Base-by-base conservation (phyloP, 2,797 vertebrate genomes). In the Pangasius djambal region DNA sequence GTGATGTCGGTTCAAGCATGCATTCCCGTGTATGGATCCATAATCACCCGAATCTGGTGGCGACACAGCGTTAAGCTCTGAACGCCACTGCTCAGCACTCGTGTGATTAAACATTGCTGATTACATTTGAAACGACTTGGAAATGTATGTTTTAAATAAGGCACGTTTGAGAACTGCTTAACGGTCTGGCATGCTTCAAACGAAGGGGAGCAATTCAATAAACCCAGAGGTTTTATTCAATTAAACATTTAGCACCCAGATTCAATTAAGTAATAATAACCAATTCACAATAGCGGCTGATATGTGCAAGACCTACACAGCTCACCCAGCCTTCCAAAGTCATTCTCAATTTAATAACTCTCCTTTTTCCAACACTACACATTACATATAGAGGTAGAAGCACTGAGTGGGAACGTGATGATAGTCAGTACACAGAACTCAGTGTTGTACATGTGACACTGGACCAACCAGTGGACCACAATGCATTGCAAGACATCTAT, bases 261-360 rank as follows among this genome's bases (percentile, higher is more conserved):
- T 95, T 96, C 91, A 96, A 95, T 96, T 94, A 94, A 92, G 90
- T 86, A 93, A 93, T 94, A 94, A 94, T 92, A 92, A 93, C 93
- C 92, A 50, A 92, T 95, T 94, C 92, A 89, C 89, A 90, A 90
- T 90, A 88, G 92, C 88, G 91, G 88, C 88, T 92, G 91, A 92
- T 91, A 93, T 91, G 90, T 88, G 91, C 91, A 91, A 87, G 82
- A 91, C 92, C 89, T 91, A 91, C 86, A 91, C 90, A 93, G 91
- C 86, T 83, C 91, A 75, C 0, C 90, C 91, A 93, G 94, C 93
- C 91, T 90, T 92, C 89, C 87, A 81, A 91, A 86, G 92, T 94
- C 91, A 92, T 88, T 94, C 93, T 92, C 92, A 93, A 93, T 95
- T 94, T 93, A 94, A 94, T 90, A 91, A 91, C 90, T 90, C 78